Evolutionary conservation across 1,140 invertebrate genomes (phyloP).

Genomic region (Drosophila kohkoa): DNA sequence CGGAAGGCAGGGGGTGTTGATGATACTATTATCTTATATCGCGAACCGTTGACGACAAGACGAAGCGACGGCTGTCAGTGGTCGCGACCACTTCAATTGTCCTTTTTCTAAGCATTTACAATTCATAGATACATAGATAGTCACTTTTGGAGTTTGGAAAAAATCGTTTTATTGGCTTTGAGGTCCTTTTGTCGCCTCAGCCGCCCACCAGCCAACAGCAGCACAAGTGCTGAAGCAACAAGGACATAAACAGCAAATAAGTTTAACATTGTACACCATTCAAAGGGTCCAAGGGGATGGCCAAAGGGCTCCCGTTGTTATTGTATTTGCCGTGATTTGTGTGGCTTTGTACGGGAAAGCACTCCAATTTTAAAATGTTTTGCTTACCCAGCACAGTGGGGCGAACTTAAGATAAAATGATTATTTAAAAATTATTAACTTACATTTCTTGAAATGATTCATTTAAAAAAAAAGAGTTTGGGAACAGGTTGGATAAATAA

Average conservation of each 20-base stretch:
- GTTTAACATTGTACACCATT: slow-evolving; percentile 70
- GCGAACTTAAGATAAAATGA: not conserved
- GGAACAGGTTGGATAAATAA: not conserved
- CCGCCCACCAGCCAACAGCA: slow-evolving; percentile 43
- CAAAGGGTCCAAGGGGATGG: slow-evolving; percentile 24
- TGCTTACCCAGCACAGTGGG: slow-evolving; percentile 53
- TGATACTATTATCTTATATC: slow-evolving; percentile 85
- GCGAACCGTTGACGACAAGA: slow-evolving; percentile 42
- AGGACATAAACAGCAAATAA: slow-evolving; percentile 80
- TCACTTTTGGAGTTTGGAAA: slow-evolving; percentile 33
- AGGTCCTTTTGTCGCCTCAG: slow-evolving; percentile 76
- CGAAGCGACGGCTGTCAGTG: slow-evolving; percentile 68
- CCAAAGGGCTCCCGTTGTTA: slow-evolving; percentile 71
- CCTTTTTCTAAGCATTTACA: slow-evolving; percentile 70
- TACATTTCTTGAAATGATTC: not conserved
- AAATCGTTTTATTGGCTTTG: slow-evolving; percentile 85
- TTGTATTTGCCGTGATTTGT: slow-evolving; percentile 81
- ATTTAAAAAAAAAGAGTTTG: no score
- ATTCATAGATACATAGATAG: slow-evolving; percentile 73
- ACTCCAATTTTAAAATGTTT: slow-evolving; percentile 73
- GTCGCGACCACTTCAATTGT: slow-evolving; percentile 71
- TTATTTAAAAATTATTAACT: not conserved
- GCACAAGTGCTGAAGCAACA: slow-evolving; percentile 59
- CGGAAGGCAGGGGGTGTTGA: slow-evolving; percentile 69
- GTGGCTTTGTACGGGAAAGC: slow-evolving; percentile 56